These are phyloP conservation scores for Paratilapia polleni DNA, from an alignment of 2,113 vertebrate genomes.

Conservation along the genomic window DNA sequence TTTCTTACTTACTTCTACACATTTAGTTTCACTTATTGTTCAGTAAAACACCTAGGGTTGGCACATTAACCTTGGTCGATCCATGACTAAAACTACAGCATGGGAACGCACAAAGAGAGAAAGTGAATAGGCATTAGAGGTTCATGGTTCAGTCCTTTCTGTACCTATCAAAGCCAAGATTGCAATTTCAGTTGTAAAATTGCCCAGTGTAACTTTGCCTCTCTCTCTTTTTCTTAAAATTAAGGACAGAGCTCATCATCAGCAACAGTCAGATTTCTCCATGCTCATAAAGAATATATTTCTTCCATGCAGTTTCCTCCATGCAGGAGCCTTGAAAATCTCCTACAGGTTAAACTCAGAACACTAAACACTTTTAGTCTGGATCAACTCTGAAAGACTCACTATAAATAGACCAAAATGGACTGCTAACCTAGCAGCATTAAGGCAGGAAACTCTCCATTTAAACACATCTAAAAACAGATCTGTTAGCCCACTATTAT, in stretches of 20 bases:
- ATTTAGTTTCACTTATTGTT: neutral
- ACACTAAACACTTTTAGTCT: neutral
- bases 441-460: neutral
- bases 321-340: neutral
- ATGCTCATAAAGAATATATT: neutral
- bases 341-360: neutral
- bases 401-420: neutral
- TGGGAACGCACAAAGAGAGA: neutral
- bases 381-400: neutral
- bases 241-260: neutral
- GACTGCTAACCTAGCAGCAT: neutral
- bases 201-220: neutral
- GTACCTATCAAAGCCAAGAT: neutral
- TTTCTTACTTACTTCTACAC: neutral
- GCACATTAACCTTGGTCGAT: neutral
- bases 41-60: neutral
- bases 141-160: neutral
- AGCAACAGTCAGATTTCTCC: neutral
- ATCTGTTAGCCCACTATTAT: neutral
- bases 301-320: too few species aligned
- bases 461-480: neutral
- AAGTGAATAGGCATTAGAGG: neutral
- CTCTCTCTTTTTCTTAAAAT: neutral
- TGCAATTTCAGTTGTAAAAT: neutral
- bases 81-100: neutral